Evolutionary conservation across 2,113 vertebrate genomes (phyloP).

Genomic region (Siniperca knerii): DNA sequence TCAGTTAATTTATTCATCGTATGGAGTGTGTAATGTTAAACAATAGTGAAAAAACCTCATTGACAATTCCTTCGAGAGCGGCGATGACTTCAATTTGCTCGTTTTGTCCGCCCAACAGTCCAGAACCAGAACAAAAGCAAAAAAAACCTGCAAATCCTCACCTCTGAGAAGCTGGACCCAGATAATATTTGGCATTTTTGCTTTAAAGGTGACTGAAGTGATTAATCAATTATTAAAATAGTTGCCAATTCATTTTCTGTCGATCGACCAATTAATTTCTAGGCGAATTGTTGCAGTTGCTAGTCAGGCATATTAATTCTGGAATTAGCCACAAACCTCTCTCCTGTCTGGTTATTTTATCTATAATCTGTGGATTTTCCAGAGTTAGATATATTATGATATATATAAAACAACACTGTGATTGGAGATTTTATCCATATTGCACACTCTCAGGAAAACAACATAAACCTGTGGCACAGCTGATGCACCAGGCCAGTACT

Average conservation of each 20-base stretch:
- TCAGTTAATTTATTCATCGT: too few species aligned
- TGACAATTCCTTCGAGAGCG: neutral
- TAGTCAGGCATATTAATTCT: neutral
- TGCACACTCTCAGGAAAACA: neutral
- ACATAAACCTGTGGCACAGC: constrained; percentile 14
- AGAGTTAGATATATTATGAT: too few species aligned
- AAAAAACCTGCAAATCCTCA: too few species aligned
- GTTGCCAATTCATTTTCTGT: too few species aligned
- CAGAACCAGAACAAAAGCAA: too few species aligned
- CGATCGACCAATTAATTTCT: too few species aligned
- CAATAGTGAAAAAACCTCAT: neutral
- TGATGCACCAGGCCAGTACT: constrained; percentile 15
- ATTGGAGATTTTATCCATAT: neutral
- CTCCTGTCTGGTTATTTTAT: neutral
- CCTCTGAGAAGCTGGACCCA: neutral
- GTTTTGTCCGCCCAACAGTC: neutral
- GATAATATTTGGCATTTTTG: neutral
- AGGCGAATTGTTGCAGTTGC: neutral
- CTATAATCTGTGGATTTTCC: neutral
- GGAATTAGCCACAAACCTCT: too few species aligned
- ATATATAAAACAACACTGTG: neutral
- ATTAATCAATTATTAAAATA: neutral
- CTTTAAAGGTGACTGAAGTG: neutral
- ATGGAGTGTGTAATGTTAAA: neutral
- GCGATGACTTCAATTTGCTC: neutral